phyloP scores from a whole-genome alignment of 2,888 invertebrate species.

The Syrista parreyssii region DNA sequence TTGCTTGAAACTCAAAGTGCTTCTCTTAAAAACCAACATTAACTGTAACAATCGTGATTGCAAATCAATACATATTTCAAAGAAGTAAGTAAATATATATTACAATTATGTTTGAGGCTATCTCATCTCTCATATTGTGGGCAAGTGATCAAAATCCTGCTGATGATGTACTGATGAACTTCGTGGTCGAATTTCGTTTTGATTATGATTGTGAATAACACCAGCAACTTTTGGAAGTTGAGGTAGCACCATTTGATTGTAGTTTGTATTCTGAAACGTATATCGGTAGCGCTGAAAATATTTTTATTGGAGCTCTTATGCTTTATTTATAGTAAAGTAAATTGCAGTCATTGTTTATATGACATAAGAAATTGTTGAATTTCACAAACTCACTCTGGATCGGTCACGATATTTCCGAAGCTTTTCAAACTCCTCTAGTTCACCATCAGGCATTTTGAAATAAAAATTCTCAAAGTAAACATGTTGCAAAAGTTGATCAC shows the following conservation, averaged over 20 bases:
- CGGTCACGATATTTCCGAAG: constrained; percentile 71
- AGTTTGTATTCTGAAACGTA: constrained; percentile 66
- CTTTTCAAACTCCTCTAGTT: constrained; percentile 74
- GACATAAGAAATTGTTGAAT: background rate
- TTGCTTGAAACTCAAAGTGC: background rate
- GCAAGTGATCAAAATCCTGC: constrained; percentile 75
- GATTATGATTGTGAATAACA: constrained; percentile 67
- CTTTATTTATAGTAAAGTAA: background rate
- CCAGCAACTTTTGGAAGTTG: constrained; percentile 73
- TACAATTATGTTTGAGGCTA: constrained; percentile 36
- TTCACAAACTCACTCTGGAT: constrained; percentile 69
- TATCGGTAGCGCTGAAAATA: background rate
- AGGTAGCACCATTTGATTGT: constrained; percentile 74
- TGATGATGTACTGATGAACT: constrained; percentile 65
- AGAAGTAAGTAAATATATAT: constrained; percentile 13
- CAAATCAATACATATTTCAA: constrained; percentile 2
- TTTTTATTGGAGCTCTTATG: background rate
- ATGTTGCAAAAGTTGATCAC: constrained; percentile 90
- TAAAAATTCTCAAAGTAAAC: constrained; percentile 91
- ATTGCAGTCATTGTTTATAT: background rate
- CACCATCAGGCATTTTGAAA: constrained; percentile 81
- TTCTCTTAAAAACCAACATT: background rate
- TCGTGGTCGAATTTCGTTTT: constrained; percentile 54
- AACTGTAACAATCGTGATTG: constrained; percentile 40
- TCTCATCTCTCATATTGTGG: constrained; percentile 76